phyloP scores from a whole-genome alignment of 2,888 invertebrate genomes.

The Papilio gigon region DNA sequence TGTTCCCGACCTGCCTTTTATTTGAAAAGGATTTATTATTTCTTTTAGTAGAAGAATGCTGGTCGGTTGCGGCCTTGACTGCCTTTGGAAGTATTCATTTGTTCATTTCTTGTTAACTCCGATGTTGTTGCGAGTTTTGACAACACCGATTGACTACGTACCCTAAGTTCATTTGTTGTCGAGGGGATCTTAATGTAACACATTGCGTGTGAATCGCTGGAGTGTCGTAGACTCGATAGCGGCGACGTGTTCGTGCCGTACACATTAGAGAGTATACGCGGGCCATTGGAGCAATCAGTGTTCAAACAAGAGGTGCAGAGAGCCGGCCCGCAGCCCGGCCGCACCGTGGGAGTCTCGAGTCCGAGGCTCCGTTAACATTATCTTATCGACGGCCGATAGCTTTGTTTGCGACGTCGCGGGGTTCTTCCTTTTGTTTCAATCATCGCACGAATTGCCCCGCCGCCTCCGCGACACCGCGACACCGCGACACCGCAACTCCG shows the following conservation, averaged over 20 bases:
- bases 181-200: background rate
- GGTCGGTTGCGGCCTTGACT: constrained; percentile 42
- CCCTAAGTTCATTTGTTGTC: background rate
- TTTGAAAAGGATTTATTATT: constrained; percentile 45
- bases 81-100: background rate
- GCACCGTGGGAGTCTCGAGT: constrained; percentile 49
- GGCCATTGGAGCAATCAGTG: constrained; percentile 28
- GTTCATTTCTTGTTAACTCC: background rate
- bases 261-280: constrained; percentile 14
- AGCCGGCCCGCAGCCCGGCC: constrained; percentile 25
- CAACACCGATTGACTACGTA: no score
- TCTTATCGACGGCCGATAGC: constrained; percentile 47
- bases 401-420: constrained; percentile 48
- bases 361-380: constrained; percentile 44
- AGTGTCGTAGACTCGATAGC: background rate
- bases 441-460: constrained; percentile 23
- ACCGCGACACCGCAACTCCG: no score
- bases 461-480: background rate
- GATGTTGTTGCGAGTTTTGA: background rate
- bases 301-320: constrained; percentile 33
- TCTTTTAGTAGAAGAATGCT: constrained; percentile 31
- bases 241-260: background rate
- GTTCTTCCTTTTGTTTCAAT: constrained; percentile 49
- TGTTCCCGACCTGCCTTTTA: constrained; percentile 43
- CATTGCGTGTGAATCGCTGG: background rate